A percentile compares a stretch with the other conserved stretches of the same genome.
Evolutionary conservation across 2,113 vertebrate genomes (phyloP).

Genomic region (Oreochromis tanganicae): DNA sequence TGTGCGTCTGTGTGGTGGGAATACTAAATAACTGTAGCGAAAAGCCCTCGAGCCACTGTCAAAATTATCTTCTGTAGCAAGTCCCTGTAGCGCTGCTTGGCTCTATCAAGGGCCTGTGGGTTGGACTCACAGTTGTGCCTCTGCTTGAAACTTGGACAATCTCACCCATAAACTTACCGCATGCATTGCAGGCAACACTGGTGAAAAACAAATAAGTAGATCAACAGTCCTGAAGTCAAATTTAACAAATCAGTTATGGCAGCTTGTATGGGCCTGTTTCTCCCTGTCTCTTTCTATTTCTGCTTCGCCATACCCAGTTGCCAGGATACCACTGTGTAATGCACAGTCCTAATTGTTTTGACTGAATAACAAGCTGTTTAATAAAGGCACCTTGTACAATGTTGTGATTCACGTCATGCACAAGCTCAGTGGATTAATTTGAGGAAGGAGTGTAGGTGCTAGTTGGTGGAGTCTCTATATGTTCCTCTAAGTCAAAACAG

Average conservation of each 20-base stretch:
- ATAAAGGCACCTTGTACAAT: constrained; percentile 55
- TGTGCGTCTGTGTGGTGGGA: constrained; percentile 26
- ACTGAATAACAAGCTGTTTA: constrained; percentile 62
- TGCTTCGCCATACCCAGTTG: constrained; percentile 35
- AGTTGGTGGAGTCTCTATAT: not conserved
- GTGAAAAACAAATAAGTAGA: constrained; percentile 6
- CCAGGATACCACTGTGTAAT: constrained; percentile 56
- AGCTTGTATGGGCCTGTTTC: not conserved
- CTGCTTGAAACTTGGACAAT: constrained; percentile 45
- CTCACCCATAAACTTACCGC: not conserved
- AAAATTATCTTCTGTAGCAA: constrained; percentile 55
- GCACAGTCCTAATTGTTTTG: constrained; percentile 60
- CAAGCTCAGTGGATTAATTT: constrained; percentile 35
- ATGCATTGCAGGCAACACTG: not conserved
- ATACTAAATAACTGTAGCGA: constrained; percentile 45
- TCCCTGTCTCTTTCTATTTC: constrained; percentile 28
- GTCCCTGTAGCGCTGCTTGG: constrained; percentile 37
- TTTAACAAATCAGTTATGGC: constrained; percentile 45
- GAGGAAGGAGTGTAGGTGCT: not conserved
- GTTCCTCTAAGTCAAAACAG: not conserved
- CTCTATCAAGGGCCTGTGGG: constrained; percentile 41
- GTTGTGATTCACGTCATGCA: constrained; percentile 59
- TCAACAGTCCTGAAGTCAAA: constrained; percentile 43
- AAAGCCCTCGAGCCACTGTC: constrained; percentile 65
- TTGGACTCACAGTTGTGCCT: constrained; percentile 33